Evolutionary conservation across 2,888 invertebrate genomes (phyloP), one percentile per base, ranked within the genome.

Genomic region (Diaphora mendica): DNA sequence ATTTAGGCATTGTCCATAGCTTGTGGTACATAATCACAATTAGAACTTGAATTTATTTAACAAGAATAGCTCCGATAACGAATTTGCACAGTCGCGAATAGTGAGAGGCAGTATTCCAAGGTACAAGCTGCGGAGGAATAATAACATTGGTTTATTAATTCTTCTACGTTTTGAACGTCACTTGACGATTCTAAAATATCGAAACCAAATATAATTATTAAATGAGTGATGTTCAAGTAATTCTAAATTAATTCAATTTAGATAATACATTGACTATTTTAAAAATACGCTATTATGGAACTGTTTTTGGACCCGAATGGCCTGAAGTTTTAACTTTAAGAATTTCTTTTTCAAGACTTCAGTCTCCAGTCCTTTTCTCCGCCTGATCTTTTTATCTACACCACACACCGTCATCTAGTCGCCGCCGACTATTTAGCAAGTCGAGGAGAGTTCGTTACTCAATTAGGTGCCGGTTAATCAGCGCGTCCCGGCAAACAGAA

Each of bases 1-100:
- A 71, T 72, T 64, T 79, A 73, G 59, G 68, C 72, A 82, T 76
- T 77, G 79, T 75, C 77, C 79, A 84, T 85, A 88, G 89, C 91
- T 91, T 87, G 88, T 85, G 87, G 86, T 88, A 89, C 86, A 89
- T 91, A 91, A 91, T 93, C 87, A 90, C 89, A 92, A 92, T 94
- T 92, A 91, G 89, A 89, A 90, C 90, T 89, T 85, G 92, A 92
- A 93, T 93, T 91, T 91, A 93, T 92, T 92, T 91, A 91, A 87
- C 92, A 92, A 93, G 93, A 94, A 93, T 91, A 90, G 91, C 92
- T 89, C 89, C 88, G 92, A 92, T 94, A 94, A 94, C 93, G 94
- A 94, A 94, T 94, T 94, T 94, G 92, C 93, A 91, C 92, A 93
- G 90, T 90, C 89, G 90, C 89, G 89, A 89, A 87, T 93, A 91